Evolutionary conservation across 2,797 vertebrate species (phyloP).

Genomic region (Australoheros facetus): DNA sequence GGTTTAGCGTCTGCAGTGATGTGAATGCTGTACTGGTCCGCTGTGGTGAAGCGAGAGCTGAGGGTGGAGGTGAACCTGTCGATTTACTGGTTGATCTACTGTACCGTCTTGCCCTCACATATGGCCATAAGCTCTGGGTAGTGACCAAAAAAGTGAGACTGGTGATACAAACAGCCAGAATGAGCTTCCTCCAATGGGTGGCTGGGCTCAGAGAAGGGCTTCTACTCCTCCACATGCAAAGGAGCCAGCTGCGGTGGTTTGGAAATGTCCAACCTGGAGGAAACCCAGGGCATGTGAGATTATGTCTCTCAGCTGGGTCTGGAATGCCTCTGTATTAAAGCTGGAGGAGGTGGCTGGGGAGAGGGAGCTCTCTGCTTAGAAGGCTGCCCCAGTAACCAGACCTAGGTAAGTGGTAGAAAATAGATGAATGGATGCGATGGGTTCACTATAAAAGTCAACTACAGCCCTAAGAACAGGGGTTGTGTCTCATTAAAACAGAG

Average conservation of each 20-base stretch:
- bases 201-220: background rate
- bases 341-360: background rate
- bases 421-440: background rate
- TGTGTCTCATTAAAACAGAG: too few species aligned
- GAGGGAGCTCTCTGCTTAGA: background rate
- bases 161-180: background rate
- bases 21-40: background rate
- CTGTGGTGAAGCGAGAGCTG: background rate
- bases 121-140: fast-evolving
- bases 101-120: background rate
- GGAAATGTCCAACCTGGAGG: background rate
- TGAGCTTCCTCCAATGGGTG: background rate
- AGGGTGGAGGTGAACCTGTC: background rate
- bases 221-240: background rate
- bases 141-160: background rate
- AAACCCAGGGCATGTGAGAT: background rate
- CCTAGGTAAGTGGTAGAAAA: background rate
- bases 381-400: background rate
- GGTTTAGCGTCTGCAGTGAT: too few species aligned
- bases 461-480: background rate
- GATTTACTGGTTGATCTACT: background rate
- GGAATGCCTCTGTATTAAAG: too few species aligned
- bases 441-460: background rate
- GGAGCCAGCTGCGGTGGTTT: background rate
- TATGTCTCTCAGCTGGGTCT: background rate